Base-by-base conservation (phyloP, 1,140 invertebrate species). In the Drosophila prosaltans region DNA sequence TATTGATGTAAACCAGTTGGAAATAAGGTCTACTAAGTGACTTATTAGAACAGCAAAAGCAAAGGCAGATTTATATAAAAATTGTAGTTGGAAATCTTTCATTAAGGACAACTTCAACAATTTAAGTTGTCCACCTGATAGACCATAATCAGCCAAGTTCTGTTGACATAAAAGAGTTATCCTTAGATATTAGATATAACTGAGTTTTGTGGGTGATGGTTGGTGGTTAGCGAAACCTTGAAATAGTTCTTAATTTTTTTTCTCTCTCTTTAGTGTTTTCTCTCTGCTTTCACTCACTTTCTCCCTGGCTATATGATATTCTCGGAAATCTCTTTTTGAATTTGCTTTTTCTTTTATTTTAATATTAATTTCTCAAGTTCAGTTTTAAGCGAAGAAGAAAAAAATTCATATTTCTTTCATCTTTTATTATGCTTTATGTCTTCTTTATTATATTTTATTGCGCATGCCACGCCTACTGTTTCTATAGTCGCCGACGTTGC, bases 361-460 rank as follows among this genome's bases (percentile, higher is more conserved):
- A 36, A 36, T 61, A 76, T 72, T 76, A 72, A 67, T 67, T 72
- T 72, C 60, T 74, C 62, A 57, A 74, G 72, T 57, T 62, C 60
- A 43, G 39, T 21, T 39, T 59, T 16, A 40, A 40, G 32, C 16
- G 16, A 16, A 16, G 16, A 16, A 16, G 16, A 16, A 16, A 59
- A 32, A 59, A 40, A 4, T 26, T 26, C 10, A 21, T 65, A 36
- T 36, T 40, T 55, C 69, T 65, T 69, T 69, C 60, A 69, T 69
- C 67, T 69, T 63, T 64, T 70, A 55, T 64, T 26, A 9, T 48
- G 57, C 30, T 40, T 3, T 32, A 16, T 8, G 32, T 39, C 16
- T 64, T 39, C 41, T 21, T 61, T 51, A 60, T 45, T 51, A 59
- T 59, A 40, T 40, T 63, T 55, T 72, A 45, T 54, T 39, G 48